Evolutionary conservation across 2,797 vertebrate species (phyloP), one percentile per base, ranked within the genome.

Genomic region (Somateria mollissima): DNA sequence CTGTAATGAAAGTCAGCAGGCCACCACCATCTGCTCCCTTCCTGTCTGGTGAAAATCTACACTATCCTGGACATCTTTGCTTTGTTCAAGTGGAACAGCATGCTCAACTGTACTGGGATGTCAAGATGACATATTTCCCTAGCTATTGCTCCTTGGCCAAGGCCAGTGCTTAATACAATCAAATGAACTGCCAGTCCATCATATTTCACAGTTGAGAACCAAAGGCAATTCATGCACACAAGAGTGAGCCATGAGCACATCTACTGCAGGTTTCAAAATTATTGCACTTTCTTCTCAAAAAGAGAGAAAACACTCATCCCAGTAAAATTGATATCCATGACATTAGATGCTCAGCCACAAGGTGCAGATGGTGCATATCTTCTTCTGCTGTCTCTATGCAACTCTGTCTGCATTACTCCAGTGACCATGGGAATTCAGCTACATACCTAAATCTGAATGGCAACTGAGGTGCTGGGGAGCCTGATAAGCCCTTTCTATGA

Each of bases 131-230:
- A 43, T 64, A 86, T 92, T 74, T 41, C 25, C 45, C 56, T 41
- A 21, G 13, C 28, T 41, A 57, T 5, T 49, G 41, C 80, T 74
- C 49, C 6, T 22, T 74, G 39, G 12, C 7, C 17, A 72, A 73
- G 36, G 7, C 11, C 45, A 53, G n/a, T 4, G 1, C 69, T 67
- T 84, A 30, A 32, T 49, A 20, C 4, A 56, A 16, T 36, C n/a
- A 28, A 0, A 0, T 20, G 30, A 45, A 13, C n/a, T 75, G 24
- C 30, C 0, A 0, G 34, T 61, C 37, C 39, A 11, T 88, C n/a
- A 24, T 60, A 67, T 54, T 81, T 18, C 15, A 25, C 13, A 24
- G 11, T 24, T 49, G 53, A 84, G 32, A 67, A n/a, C 20, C 60
- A 20, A 25, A 73, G 41, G 34, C 41, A 82, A 43, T 25, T 57